These are phyloP conservation scores for Eupithecia tripunctaria DNA, from an alignment of 2,888 invertebrate genomes.

Conservation along the genomic window DNA sequence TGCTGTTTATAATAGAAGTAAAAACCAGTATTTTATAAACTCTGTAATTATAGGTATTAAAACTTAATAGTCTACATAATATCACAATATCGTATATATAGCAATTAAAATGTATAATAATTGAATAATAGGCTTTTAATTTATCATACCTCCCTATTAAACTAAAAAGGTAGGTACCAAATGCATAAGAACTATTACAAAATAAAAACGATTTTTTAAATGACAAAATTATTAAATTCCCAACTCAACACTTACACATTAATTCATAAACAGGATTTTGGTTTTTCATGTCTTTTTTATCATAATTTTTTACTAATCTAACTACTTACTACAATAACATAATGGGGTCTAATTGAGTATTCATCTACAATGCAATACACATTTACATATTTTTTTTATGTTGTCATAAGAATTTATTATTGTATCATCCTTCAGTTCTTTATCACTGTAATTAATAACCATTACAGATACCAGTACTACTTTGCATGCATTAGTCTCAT, in stretches of 20 bases:
- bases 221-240: background rate
- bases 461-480: background rate
- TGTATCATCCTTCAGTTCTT: background rate
- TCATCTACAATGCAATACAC: background rate
- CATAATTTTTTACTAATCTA: background rate
- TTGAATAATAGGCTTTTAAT: slow-evolving; percentile 3
- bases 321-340: background rate
- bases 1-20: background rate
- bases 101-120: slow-evolving; percentile 19
- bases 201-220: background rate
- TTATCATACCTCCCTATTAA: background rate
- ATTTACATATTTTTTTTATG: background rate
- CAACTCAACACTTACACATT: background rate
- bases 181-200: background rate
- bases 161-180: background rate
- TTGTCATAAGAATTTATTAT: background rate
- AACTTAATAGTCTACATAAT: slow-evolving; percentile 39
- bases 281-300: background rate
- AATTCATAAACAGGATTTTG: slow-evolving; percentile 5
- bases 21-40: slow-evolving; percentile 13
- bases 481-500: background rate
- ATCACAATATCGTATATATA: slow-evolving; percentile 49
- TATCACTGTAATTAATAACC: background rate
- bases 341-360: background rate
- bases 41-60: slow-evolving; percentile 21